A percentile compares a stretch with the other conserved stretches of the same genome.
These are phyloP conservation scores for Alcedo quadribrachys DNA, from an alignment of 2,797 vertebrate genomes.

Conservation along the genomic window DNA sequence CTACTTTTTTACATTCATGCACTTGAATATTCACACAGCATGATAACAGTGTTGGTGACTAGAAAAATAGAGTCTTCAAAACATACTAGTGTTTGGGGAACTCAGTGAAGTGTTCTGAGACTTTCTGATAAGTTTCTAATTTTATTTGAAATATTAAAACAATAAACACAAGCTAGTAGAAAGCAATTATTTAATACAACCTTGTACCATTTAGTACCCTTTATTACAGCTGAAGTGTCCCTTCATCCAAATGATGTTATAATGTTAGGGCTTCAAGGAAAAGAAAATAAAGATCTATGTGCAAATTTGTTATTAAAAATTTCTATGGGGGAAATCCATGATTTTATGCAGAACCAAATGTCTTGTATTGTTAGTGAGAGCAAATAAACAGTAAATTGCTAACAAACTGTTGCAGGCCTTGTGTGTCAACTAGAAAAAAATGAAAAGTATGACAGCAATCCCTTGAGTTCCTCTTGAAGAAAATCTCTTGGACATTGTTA, in stretches of 20 bases:
- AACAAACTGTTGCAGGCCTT: neutral
- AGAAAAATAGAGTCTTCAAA: neutral
- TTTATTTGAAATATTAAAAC: neutral
- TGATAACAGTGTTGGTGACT: neutral
- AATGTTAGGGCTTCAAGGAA: neutral
- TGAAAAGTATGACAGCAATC: fast-evolving
- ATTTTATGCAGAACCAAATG: neutral
- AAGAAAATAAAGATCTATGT: fast-evolving
- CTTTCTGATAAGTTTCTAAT: neutral
- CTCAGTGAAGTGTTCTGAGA: neutral
- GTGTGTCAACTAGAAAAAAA: neutral
- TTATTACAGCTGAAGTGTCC: neutral
- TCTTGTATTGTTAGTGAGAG: neutral
- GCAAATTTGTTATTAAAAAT: neutral
- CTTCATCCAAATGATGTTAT: neutral
- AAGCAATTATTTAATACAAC: neutral
- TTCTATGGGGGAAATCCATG: neutral
- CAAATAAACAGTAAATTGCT: neutral
- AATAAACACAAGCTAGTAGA: neutral
- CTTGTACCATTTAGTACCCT: neutral
- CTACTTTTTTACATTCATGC: neutral
- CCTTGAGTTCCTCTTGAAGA: neutral
- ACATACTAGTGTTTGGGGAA: neutral
- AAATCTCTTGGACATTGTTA: neutral
- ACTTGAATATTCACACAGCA: neutral